phyloP scores from a whole-genome alignment of 2,797 vertebrate genomes.

The Leptatherina wallacei region DNA sequence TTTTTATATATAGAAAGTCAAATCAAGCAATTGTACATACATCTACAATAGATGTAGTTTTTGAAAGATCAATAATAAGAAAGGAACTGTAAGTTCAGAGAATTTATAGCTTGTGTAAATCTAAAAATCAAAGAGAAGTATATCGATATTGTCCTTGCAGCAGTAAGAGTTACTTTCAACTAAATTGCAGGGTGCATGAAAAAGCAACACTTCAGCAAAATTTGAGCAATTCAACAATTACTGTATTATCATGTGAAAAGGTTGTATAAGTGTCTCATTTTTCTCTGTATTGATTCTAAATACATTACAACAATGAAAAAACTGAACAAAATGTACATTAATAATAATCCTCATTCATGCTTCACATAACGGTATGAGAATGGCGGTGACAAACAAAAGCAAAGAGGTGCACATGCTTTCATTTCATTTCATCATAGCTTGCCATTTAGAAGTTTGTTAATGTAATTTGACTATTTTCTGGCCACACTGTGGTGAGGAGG shows the following conservation, averaged over 20 bases:
- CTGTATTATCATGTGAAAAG: background rate
- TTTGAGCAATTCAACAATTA: background rate
- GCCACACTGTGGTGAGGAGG: conserved; percentile 68
- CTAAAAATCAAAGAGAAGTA: background rate
- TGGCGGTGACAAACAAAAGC: conserved; percentile 21
- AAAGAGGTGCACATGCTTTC: conserved; percentile 67
- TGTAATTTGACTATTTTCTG: conserved; percentile 36
- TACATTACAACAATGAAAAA: background rate
- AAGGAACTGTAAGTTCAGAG: background rate
- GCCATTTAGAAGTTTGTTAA: conserved; percentile 38
- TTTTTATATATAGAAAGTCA: background rate
- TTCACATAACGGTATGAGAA: conserved; percentile 9
- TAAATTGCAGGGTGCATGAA: background rate
- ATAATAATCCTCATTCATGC: background rate
- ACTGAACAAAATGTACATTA: background rate
- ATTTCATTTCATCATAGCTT: conserved; percentile 66
- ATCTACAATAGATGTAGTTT: background rate
- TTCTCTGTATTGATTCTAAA: background rate
- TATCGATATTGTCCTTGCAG: background rate
- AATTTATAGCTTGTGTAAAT: background rate
- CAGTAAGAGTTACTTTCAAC: background rate
- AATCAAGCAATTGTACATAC: background rate
- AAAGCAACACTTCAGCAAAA: background rate
- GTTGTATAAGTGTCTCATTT: background rate
- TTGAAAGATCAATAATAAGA: background rate